A percentile compares a stretch with the other conserved stretches of the same genome.
These are phyloP conservation scores for Leiothrix lutea DNA, from an alignment of 2,113 vertebrate genomes.

Conservation along the genomic window DNA sequence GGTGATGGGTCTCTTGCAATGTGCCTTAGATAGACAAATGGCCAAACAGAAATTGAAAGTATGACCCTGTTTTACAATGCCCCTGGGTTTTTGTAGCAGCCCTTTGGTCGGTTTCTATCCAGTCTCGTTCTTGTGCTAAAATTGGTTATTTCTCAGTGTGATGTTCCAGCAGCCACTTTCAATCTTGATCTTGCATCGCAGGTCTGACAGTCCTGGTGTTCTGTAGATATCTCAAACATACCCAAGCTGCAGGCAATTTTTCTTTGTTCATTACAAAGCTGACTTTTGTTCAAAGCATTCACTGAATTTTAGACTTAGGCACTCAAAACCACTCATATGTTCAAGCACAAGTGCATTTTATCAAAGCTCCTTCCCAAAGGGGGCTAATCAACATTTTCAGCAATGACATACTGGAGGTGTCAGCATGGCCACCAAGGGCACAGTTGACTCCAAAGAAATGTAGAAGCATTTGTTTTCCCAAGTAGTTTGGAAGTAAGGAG, in stretches of 20 bases:
- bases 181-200: fast-evolving
- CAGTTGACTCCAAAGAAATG: not conserved
- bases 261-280: not conserved
- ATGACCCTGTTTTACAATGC: not conserved
- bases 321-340: not conserved
- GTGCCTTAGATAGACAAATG: not conserved
- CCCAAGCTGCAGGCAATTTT: not conserved
- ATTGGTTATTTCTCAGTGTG: not conserved
- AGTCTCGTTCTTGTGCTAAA: not conserved
- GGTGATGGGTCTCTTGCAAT: not conserved
- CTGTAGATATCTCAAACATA: not conserved
- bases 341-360: not conserved
- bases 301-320: not conserved
- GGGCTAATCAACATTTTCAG: not conserved
- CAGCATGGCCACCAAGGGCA: not conserved
- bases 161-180: not conserved
- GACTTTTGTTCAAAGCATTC: not conserved
- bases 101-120: not conserved
- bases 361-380: not conserved
- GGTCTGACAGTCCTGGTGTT: not conserved
- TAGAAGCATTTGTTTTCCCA: not conserved
- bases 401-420: not conserved
- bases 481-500: not conserved
- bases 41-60: not conserved
- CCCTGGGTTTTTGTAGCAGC: not conserved